Evolutionary conservation across 2,797 vertebrate genomes (phyloP), one percentile per base, ranked within the genome.

Genomic region (Mycteria americana): DNA sequence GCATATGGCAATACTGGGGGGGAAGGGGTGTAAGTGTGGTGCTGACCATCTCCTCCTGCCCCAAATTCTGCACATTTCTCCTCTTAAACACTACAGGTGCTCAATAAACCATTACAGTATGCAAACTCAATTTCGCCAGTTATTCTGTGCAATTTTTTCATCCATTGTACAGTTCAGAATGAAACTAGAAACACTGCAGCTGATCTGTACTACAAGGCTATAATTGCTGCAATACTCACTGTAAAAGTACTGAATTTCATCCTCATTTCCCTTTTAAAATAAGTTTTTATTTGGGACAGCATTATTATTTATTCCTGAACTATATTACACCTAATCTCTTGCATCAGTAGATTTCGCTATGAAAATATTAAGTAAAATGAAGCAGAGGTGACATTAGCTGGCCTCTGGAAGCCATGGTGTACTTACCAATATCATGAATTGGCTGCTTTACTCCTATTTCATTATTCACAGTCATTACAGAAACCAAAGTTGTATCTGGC

Each of bases 371-470:
- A 54, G 8, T 74, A 24, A 85, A 70, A 90, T 0, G 10, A 94
- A 87, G 67, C 15, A 57, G 62, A 72, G 64, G n/a, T 1, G 8
- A 39, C 24, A 16, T 23, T 6, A 41, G 45, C 27, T 30, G 30
- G 51, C 21, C 60, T 24, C 45, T 43, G 28, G 46, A 46, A 89
- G 65, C 43, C 74, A 39, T 0, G 2, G 23, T 2, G 21, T 73
- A 98, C 98, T 95, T 97, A 99, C 99, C 99, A 39, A 99, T 99
- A 69, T 99, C 99, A n/a, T 74, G 57, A 88, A 99, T 96, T 31
- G 99, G 99, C 94, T 99, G 99, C 69, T 97, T 98, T 72, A 99
- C 99, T 95, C 99, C 99, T 79, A 99, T 99, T 97, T 99, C 99
- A 76, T 99, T 99, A 97, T 99, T 99, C 90, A 99, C 96, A 14